A percentile compares a stretch with the other conserved stretches of the same genome.
phyloP scores from a whole-genome alignment of 2,797 vertebrate species.

The Morelia viridis region DNA sequence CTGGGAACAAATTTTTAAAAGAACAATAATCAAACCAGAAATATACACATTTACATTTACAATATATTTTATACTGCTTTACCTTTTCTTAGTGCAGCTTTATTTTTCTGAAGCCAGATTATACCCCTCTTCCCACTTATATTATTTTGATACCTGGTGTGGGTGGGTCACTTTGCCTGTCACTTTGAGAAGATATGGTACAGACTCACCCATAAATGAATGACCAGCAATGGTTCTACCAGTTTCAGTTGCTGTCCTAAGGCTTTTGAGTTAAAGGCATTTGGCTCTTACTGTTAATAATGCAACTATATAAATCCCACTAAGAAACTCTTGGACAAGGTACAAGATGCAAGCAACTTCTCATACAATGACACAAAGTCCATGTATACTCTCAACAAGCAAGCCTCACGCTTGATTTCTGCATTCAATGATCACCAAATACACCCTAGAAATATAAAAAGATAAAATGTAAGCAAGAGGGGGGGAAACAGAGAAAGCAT shows the following conservation, averaged over 20 bases:
- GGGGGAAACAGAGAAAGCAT: slow-evolving; percentile 19
- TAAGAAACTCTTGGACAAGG: background rate
- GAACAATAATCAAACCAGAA: background rate
- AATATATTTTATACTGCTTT: background rate
- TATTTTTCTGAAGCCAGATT: background rate
- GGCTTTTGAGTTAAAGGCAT: slow-evolving; percentile 9
- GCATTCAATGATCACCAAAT: slow-evolving; percentile 22
- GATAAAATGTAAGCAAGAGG: background rate
- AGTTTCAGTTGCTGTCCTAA: slow-evolving; percentile 21
- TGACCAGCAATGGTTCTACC: background rate
- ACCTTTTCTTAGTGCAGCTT: background rate
- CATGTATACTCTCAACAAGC: background rate
- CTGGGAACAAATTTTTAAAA: background rate
- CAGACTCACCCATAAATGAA: slow-evolving; percentile 2
- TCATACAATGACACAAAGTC: background rate
- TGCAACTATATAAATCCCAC: slow-evolving; percentile 36
- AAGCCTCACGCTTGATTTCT: background rate
- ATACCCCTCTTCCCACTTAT: background rate
- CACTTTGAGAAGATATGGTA: background rate
- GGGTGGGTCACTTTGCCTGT: background rate
- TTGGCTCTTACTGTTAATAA: slow-evolving; percentile 37
- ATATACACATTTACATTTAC: background rate
- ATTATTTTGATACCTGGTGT: slow-evolving; percentile 31
- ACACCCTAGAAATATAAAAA: slow-evolving; percentile 4
- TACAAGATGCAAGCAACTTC: slow-evolving; percentile 21